phyloP scores from a whole-genome alignment of 2,797 vertebrate species.

The Emys orbicularis region DNA sequence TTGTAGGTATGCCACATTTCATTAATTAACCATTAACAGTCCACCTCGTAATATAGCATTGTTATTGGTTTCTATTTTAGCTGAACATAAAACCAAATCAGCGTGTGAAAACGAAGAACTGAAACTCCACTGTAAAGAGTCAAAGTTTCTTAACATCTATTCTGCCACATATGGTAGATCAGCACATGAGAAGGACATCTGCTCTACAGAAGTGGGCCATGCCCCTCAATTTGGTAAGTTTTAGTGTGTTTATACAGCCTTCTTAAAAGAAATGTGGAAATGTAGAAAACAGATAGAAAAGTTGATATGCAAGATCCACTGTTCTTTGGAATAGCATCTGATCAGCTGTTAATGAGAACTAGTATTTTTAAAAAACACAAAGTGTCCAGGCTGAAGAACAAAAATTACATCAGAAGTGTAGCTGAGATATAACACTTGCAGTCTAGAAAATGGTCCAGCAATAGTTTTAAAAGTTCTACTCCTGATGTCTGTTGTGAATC shows the following conservation, averaged over 20 bases:
- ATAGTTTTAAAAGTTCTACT: not conserved
- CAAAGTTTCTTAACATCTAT: conserved; percentile 94
- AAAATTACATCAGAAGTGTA: not conserved
- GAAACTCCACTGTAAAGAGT: conserved; percentile 91
- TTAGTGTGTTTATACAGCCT: not conserved
- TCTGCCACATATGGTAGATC: conserved; percentile 91
- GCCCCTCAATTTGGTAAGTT: conserved; percentile 89
- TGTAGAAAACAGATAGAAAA: not conserved
- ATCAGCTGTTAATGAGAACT: not conserved
- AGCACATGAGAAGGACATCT: conserved; percentile 82
- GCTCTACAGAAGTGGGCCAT: conserved; percentile 77
- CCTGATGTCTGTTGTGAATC: not conserved
- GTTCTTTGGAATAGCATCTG: not conserved
- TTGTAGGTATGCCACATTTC: conserved; percentile 7
- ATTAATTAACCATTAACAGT: conserved; percentile 23
- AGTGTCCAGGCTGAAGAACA: not conserved
- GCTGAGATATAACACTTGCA: not conserved
- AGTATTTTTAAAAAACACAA: conserved; percentile 23
- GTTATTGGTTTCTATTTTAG: conserved; percentile 81
- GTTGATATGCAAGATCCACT: not conserved
- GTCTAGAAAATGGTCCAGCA: not conserved
- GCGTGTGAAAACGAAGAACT: conserved; percentile 91
- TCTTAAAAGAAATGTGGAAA: not conserved
- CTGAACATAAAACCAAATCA: conserved; percentile 92
- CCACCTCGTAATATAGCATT: conserved; percentile 3